Percentiles rank a stretch among this genome's conserved stretches.
These are phyloP conservation scores for Brachymystax lenok DNA, from an alignment of 2,797 vertebrate species.

Conservation along the genomic window DNA sequence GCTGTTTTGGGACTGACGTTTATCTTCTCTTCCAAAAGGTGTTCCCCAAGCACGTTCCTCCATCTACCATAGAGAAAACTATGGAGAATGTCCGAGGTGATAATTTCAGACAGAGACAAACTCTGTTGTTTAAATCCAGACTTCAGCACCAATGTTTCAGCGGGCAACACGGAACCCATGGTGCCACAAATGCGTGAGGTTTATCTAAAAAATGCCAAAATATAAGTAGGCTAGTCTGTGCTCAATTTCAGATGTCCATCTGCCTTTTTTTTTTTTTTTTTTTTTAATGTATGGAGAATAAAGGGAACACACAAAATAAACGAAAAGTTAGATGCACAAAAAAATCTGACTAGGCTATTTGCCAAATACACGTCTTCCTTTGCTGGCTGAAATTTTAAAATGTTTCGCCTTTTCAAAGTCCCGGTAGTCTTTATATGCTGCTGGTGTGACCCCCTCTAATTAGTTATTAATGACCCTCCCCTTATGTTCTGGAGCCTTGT, in stretches of 20 bases:
- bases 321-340: background rate
- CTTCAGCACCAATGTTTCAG: conserved; percentile 87
- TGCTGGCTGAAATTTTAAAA: conserved; percentile 34
- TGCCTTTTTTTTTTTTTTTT: background rate
- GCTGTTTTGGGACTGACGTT: conserved; percentile 88
- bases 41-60: conserved; percentile 93
- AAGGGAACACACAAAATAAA: background rate
- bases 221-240: background rate
- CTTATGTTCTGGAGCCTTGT: conserved; percentile 80
- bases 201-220: background rate
- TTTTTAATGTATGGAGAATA: background rate
- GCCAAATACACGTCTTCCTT: conserved; percentile 28
- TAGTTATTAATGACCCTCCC: conserved; percentile 89
- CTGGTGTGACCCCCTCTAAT: conserved; percentile 83
- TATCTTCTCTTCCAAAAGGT: conserved; percentile 87
- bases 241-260: background rate
- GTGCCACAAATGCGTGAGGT: conserved; percentile 27
- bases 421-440: conserved; percentile 79
- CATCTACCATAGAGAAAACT: conserved; percentile 97
- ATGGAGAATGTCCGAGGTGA: conserved; percentile 97
- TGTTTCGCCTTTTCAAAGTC: conserved; percentile 59
- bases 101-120: conserved; percentile 90
- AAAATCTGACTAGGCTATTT: conserved; percentile 5
- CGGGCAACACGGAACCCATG: conserved; percentile 94
- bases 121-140: conserved; percentile 82